phyloP scores from a whole-genome alignment of 1,140 invertebrate species.

The Maconellicoccus hirsutus region DNA sequence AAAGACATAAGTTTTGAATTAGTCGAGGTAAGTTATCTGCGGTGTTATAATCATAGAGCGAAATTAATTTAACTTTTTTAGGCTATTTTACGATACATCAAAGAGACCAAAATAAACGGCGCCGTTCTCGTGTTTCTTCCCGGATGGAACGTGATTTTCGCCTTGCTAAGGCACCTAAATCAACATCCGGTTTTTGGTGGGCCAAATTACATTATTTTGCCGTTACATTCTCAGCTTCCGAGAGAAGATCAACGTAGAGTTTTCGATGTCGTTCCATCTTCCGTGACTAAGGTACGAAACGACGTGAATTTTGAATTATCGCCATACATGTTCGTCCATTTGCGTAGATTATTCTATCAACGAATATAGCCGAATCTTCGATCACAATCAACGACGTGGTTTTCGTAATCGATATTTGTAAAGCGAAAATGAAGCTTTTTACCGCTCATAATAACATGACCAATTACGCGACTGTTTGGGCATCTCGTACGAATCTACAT shows the following conservation, averaged over 20 bases:
- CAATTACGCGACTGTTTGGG: slow-evolving; percentile 88
- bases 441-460: slow-evolving; percentile 93
- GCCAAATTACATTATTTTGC: slow-evolving; percentile 55
- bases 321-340: too few relatives aligned
- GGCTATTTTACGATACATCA: slow-evolving; percentile 64
- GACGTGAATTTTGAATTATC: neutral
- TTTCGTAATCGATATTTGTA: slow-evolving; percentile 89
- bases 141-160: slow-evolving; percentile 90
- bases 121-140: slow-evolving; percentile 86
- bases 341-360: slow-evolving; percentile 65
- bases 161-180: slow-evolving; percentile 73
- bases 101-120: slow-evolving; percentile 55
- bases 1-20: slow-evolving; percentile 87
- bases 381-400: slow-evolving; percentile 96
- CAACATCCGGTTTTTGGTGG: slow-evolving; percentile 64
- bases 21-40: slow-evolving; percentile 52
- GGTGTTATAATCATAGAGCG: too few relatives aligned
- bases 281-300: slow-evolving; percentile 50
- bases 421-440: slow-evolving; percentile 90
- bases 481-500: slow-evolving; percentile 79
- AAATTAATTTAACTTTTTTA: slow-evolving; percentile 29
- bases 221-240: slow-evolving; percentile 81
- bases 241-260: slow-evolving; percentile 80
- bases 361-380: slow-evolving; percentile 87
- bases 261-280: slow-evolving; percentile 60